Evolutionary conservation across 2,888 invertebrate genomes (phyloP).

Genomic region (Drosophila ustulata): DNA sequence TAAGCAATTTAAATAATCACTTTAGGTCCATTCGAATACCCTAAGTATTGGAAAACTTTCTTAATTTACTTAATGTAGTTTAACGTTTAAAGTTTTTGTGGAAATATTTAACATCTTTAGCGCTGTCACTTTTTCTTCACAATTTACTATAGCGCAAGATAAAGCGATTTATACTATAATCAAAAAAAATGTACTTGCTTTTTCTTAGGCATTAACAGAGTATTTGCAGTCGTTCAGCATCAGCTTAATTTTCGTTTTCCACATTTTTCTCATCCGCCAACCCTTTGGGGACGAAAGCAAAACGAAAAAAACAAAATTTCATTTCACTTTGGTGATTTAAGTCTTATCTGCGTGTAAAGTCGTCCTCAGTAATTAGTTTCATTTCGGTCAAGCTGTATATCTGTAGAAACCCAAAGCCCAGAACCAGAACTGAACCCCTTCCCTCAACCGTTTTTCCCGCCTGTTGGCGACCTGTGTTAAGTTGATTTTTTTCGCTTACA

Average conservation of each 20-base stretch:
- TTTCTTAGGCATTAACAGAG: background rate
- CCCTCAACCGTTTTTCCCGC: background rate
- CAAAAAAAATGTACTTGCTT: background rate
- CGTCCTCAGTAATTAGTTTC: slow-evolving; percentile 73
- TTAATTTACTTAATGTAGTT: too few relatives aligned
- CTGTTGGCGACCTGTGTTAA: slow-evolving; percentile 48
- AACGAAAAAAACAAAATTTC: slow-evolving; percentile 29
- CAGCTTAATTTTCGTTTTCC: background rate
- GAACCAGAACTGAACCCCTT: background rate
- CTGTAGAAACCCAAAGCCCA: slow-evolving; percentile 7
- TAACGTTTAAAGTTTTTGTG: background rate
- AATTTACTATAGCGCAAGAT: too few relatives aligned
- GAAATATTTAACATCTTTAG: background rate
- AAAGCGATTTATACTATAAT: background rate
- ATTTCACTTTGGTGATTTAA: slow-evolving; percentile 66
- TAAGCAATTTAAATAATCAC: background rate
- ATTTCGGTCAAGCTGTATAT: slow-evolving; percentile 47
- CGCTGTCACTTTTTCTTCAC: too few relatives aligned
- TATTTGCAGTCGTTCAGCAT: slow-evolving; percentile 9
- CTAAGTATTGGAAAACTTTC: too few relatives aligned
- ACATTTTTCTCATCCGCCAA: slow-evolving; percentile 9
- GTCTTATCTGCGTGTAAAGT: slow-evolving; percentile 77
- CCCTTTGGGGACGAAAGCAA: slow-evolving; percentile 10
- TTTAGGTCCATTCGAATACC: too few relatives aligned
- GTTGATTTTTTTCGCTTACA: slow-evolving; percentile 66